phyloP scores from a whole-genome alignment of 1,140 invertebrate genomes.

The Pseudomyrmex gracilis region DNA sequence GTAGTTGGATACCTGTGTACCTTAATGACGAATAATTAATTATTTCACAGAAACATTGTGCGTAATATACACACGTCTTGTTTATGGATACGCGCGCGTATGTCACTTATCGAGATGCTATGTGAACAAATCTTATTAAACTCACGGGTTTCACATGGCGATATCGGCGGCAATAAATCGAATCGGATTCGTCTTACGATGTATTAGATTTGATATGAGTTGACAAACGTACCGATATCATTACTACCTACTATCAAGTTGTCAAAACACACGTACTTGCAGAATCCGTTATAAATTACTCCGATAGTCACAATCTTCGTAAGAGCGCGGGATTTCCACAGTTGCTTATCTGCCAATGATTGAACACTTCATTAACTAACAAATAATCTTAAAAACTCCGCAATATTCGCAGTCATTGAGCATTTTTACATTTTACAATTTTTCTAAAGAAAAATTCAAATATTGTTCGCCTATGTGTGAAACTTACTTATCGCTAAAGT shows the following conservation, averaged over 20 bases:
- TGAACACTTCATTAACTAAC: no score
- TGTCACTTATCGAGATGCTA: conserved; percentile 15
- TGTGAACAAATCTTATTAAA: conserved; percentile 32
- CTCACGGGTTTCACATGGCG: neutral
- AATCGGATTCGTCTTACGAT: conserved; percentile 25
- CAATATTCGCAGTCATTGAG: no score
- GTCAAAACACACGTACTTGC: neutral
- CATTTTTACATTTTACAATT: no score
- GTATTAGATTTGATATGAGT: neutral
- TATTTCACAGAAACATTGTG: conserved; percentile 4
- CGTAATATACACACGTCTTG: conserved; percentile 1
- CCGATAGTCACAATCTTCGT: no score
- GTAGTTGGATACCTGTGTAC: neutral
- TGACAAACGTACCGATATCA: neutral
- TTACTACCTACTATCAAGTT: neutral
- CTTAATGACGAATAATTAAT: neutral
- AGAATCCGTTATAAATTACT: neutral
- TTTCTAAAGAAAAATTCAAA: no score
- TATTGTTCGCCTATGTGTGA: no score
- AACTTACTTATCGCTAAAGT: no score
- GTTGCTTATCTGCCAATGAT: no score
- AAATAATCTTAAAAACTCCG: no score
- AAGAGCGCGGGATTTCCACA: no score
- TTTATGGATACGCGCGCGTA: neutral
- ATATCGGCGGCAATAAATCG: conserved; percentile 23